Percentiles rank a stretch among this genome's conserved stretches.
Evolutionary conservation across 2,888 invertebrate species (phyloP).

Genomic region (Acheta domesticus): DNA sequence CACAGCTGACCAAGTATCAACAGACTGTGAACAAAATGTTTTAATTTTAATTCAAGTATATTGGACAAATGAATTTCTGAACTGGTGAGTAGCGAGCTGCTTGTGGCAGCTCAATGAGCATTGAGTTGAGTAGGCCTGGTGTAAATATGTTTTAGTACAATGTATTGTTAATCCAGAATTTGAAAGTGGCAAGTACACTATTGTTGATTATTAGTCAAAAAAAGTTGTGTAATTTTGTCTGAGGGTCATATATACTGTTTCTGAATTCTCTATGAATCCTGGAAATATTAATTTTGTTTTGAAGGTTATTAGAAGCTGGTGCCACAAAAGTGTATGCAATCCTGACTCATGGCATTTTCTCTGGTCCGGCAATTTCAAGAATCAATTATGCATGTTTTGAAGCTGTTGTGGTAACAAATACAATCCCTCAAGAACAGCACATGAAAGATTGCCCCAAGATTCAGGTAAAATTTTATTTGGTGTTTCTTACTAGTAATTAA

Average conservation of each 20-base stretch:
- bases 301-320: slow-evolving; percentile 77
- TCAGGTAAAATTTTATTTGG: slow-evolving; percentile 54
- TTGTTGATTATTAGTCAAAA: background rate
- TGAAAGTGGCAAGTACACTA: background rate
- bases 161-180: background rate
- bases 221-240: background rate
- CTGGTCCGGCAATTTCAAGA: slow-evolving; percentile 89
- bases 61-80: no score
- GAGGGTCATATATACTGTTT: no score
- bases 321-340: slow-evolving; percentile 90
- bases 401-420: slow-evolving; percentile 95
- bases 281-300: slow-evolving; percentile 19
- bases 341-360: slow-evolving; percentile 92
- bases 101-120: no score
- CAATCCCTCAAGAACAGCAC: slow-evolving; percentile 91
- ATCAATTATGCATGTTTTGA: slow-evolving; percentile 88
- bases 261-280: background rate
- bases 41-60: no score
- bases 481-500: background rate
- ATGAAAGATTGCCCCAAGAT: slow-evolving; percentile 89
- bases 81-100: no score
- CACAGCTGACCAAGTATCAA: no score
- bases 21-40: no score
- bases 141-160: background rate
- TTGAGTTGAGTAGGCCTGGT: no score